Percentiles rank a stretch among this genome's conserved stretches.
Evolutionary conservation across 2,888 invertebrate genomes (phyloP).

Genomic region (Elegia similella): DNA sequence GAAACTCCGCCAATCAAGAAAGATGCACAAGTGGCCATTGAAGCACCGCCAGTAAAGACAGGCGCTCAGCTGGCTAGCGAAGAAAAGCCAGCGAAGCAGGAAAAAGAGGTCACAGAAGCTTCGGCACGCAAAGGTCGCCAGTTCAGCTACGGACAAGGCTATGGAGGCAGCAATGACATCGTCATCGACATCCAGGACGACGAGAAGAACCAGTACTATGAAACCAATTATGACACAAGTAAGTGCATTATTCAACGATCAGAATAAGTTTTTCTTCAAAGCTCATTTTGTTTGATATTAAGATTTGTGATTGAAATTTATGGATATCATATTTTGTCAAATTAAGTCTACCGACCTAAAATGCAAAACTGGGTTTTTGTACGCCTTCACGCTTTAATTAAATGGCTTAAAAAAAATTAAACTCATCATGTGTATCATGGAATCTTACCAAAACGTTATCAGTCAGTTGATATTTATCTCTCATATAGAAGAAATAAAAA

Average conservation of each 20-base stretch:
- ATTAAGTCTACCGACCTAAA: no score
- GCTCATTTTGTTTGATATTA: no score
- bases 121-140: slow-evolving; percentile 48
- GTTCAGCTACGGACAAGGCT: slow-evolving; percentile 27
- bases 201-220: slow-evolving; percentile 88
- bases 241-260: slow-evolving; percentile 59
- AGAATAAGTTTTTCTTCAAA: not conserved
- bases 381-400: no score
- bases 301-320: no score
- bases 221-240: slow-evolving; percentile 89
- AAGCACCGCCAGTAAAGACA: not conserved
- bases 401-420: no score
- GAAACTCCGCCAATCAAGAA: slow-evolving; percentile 20
- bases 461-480: no score
- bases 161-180: slow-evolving; percentile 79
- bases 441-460: no score
- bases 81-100: not conserved
- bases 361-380: no score
- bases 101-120: slow-evolving; percentile 19
- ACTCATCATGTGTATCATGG: no score
- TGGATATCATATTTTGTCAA: no score
- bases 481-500: no score
- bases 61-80: slow-evolving; percentile 37
- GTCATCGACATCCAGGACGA: slow-evolving; percentile 87
- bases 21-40: not conserved